A percentile compares a stretch with the other conserved stretches of the same genome.
Evolutionary conservation across 2,888 invertebrate species (phyloP).

Genomic region (Lamellibrachia satsuma): DNA sequence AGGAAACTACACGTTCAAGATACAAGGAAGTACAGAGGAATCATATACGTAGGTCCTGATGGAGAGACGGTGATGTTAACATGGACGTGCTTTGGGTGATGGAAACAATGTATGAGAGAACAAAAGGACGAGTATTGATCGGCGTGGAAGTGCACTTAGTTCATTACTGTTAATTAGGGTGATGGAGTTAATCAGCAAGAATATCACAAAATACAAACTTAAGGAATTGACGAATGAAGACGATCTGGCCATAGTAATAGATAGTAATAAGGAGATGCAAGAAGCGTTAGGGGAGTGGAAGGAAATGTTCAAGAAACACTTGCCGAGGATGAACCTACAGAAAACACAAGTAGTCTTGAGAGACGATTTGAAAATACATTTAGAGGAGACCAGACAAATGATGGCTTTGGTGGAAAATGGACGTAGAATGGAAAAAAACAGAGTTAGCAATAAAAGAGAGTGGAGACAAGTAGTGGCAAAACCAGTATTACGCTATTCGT

Average conservation of each 20-base stretch:
- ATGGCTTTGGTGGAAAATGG: not conserved
- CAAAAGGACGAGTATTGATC: not conserved
- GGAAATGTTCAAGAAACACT: not conserved
- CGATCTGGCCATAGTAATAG: not conserved
- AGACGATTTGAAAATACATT: not conserved
- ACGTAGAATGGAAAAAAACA: not conserved
- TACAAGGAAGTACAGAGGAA: too few relatives aligned
- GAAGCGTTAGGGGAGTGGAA: not conserved
- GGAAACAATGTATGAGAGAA: not conserved
- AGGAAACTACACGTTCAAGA: too few relatives aligned
- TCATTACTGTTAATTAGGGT: not conserved
- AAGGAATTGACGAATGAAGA: not conserved
- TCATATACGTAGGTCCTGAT: too few relatives aligned
- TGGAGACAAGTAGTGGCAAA: not conserved
- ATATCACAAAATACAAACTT: not conserved
- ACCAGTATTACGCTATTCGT: not conserved
- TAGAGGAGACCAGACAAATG: not conserved
- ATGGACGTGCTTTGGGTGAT: not conserved
- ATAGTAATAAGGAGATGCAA: not conserved
- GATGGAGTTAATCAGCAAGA: not conserved
- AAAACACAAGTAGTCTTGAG: not conserved
- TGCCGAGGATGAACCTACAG: not conserved
- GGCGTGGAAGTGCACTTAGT: not conserved
- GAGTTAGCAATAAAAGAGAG: not conserved
- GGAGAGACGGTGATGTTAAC: not conserved